Percentiles rank a stretch among this genome's conserved stretches.
Evolutionary conservation across 1,140 invertebrate genomes (phyloP).

Genomic region (Daktulosphaira vitifoliae): DNA sequence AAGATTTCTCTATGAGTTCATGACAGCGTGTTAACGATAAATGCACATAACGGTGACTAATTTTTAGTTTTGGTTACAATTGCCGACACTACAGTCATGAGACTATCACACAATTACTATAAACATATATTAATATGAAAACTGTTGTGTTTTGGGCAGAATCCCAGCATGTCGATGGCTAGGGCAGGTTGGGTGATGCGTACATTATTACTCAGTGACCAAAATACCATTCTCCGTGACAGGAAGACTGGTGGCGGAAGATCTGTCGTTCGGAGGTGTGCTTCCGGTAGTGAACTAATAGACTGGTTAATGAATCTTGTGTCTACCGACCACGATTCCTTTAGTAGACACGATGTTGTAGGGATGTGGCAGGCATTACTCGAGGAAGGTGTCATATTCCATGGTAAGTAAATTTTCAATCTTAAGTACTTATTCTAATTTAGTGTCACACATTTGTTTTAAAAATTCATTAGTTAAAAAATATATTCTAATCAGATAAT

Average conservation of each 20-base stretch:
- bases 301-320: conserved; percentile 58
- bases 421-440: no score
- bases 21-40: background rate
- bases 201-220: conserved; percentile 54
- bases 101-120: no score
- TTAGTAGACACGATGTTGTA: conserved; percentile 61
- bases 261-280: conserved; percentile 49
- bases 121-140: no score
- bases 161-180: conserved; percentile 55
- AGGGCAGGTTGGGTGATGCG: conserved; percentile 61
- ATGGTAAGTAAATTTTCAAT: conserved; percentile 51
- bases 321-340: conserved; percentile 47
- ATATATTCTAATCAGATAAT: no score
- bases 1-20: conserved; percentile 26
- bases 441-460: no score
- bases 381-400: conserved; percentile 68
- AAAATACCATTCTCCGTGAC: conserved; percentile 55
- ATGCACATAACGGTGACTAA: no score
- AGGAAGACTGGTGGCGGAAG: conserved; percentile 49
- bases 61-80: no score
- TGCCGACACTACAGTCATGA: no score
- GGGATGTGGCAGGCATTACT: conserved; percentile 79
- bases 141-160: conserved; percentile 41
- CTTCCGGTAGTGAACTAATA: conserved; percentile 60
- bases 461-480: no score